Percentiles rank a stretch among this genome's conserved stretches.
Conservation (phyloP, 1,140 invertebrate genomes). For the Tachypleus tridentatus region DNA sequence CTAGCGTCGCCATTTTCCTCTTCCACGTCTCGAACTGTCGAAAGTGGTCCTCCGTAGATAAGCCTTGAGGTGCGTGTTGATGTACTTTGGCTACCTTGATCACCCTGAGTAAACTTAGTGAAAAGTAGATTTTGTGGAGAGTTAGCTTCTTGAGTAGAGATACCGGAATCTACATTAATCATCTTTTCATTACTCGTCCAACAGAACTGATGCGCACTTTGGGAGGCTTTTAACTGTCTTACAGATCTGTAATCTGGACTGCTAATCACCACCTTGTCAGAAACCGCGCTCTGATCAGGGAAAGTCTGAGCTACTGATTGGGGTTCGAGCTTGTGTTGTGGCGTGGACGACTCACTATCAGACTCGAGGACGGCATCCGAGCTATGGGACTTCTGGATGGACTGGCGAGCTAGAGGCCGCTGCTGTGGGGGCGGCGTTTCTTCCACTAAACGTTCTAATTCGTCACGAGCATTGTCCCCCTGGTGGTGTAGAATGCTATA, state of each 20-base stretch:
- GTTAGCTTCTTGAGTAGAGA: too few relatives aligned
- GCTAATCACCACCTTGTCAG: not conserved
- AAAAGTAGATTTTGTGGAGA: too few relatives aligned
- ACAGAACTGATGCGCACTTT: too few relatives aligned
- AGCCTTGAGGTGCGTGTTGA: constrained; percentile 3
- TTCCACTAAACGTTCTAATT: constrained; percentile 21
- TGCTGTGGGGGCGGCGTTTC: constrained; percentile 19
- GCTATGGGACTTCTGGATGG: constrained; percentile 20
- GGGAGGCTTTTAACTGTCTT: too few relatives aligned
- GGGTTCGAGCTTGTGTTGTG: constrained; percentile 12
- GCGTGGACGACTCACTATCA: constrained; percentile 19
- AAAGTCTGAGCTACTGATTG: too few relatives aligned
- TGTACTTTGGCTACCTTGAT: constrained; percentile 3
- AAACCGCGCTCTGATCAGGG: not conserved
- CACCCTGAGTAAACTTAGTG: too few relatives aligned
- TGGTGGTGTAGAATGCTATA: constrained; percentile 23
- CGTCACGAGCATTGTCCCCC: constrained; percentile 16
- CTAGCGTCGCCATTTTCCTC: constrained; percentile 18
- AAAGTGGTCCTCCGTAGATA: constrained; percentile 12
- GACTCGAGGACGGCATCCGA: constrained; percentile 27
- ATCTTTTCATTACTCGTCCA: too few relatives aligned
- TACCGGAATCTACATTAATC: too few relatives aligned
- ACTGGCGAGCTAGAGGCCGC: not conserved
- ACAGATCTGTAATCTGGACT: not conserved
- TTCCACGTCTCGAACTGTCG: constrained; percentile 16